These are phyloP conservation scores for Drosophila teissieri DNA, from an alignment of 1,140 invertebrate genomes.

Conservation along the genomic window DNA sequence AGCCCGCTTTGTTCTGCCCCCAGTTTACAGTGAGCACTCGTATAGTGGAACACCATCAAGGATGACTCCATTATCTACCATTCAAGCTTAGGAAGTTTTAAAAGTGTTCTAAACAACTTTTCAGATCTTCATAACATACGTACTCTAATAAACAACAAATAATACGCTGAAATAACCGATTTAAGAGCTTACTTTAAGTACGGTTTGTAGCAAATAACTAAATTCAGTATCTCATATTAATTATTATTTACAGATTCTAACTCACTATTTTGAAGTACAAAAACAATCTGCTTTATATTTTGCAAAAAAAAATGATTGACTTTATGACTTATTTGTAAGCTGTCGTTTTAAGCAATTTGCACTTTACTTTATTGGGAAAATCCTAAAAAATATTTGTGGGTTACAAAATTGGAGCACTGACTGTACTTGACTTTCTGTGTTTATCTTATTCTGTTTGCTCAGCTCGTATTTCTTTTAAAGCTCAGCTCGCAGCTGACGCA, in stretches of 20 bases:
- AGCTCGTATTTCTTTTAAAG: slow-evolving; percentile 66
- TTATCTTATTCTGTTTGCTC: slow-evolving; percentile 51
- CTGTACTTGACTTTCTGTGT: slow-evolving; percentile 70
- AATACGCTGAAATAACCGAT: too few species aligned
- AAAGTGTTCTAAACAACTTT: too few species aligned
- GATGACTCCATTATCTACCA: neutral
- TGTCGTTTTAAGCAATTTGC: neutral
- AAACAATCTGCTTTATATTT: neutral
- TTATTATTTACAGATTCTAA: too few species aligned
- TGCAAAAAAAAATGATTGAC: slow-evolving; percentile 1
- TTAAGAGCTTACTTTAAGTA: too few species aligned
- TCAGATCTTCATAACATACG: too few species aligned
- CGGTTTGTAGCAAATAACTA: too few species aligned
- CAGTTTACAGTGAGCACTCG: slow-evolving; percentile 15
- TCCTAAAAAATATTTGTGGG: neutral
- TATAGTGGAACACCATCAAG: neutral
- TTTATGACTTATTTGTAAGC: neutral
- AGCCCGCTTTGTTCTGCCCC: slow-evolving; percentile 42
- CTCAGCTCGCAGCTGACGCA: slow-evolving; percentile 58
- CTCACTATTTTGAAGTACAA: neutral
- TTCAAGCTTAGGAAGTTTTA: neutral
- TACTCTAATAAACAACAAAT: too few species aligned
- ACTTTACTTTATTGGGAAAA: neutral
- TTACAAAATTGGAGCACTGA: slow-evolving; percentile 9
- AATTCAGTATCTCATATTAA: too few species aligned